Evolutionary conservation across 2,113 vertebrate species (phyloP), one percentile per base, ranked within the genome.

Genomic region (Pseudopodoces humilis): DNA sequence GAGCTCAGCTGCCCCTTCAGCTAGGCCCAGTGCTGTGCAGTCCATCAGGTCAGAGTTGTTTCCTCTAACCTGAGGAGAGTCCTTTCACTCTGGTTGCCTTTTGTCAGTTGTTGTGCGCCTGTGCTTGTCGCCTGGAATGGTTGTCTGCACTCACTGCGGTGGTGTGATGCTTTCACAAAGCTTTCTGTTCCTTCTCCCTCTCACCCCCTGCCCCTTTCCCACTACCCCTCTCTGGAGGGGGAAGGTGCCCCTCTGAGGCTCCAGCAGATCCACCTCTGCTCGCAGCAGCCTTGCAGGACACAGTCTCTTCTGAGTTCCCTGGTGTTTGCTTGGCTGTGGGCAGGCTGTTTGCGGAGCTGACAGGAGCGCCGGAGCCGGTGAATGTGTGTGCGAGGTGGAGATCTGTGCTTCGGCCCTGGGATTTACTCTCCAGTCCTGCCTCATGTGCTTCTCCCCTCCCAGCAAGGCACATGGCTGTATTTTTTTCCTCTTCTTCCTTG

Each of bases 381-480:
- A 75, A 90, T 41, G 83, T 63, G 92, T 87, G 81, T 82, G 64
- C 6, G 1, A 95, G 76, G 80, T 85, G 75, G 85, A 94, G 76
- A 88, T 52, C 84, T 74, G 82, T 68, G 86, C 94, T 91, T 94
- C 8, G 3, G 56, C 78, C 81, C 56, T 3, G n/a, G 93, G 75
- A 83, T 78, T 82, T 86, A 86, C 62, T 58, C 49, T 91, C 64
- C 65, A 30, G 76, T 68, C 78, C 71, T 93, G 82, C 83, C 89
- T 93, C 65, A 46, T 88, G 86, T 94, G 79, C 92, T 96, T 90
- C 47, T 74, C 49, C 47, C 55, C 33, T 88, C 92, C 93, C 90
- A 95, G 86, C 88, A 96, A 97, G 88, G 86, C 91, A 97, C 91
- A 92, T 88, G 95, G 95, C 96, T 96, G 90, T 92, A n/a, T 92